Base-by-base conservation (phyloP, 2,113 vertebrate species). In the Cryptotis parvus region DNA sequence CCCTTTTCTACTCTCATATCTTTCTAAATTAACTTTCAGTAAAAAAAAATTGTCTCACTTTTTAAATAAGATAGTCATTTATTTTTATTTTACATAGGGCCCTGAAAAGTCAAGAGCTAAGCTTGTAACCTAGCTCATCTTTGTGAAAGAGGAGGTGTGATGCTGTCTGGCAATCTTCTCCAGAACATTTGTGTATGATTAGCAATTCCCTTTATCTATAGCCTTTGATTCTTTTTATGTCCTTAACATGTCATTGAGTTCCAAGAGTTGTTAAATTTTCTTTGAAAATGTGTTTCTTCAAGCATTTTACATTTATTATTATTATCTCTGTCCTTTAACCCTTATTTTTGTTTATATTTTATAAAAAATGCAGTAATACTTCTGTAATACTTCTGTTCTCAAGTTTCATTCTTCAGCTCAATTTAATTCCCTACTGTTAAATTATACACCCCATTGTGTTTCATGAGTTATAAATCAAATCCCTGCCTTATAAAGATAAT, bases 311-410 rank as follows among this genome's bases (percentile, higher is more conserved):
- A 89, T 81, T 7, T 87, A 82, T 63, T 63, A 37, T 7, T 87
- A 82, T 63, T 63, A 37, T 74, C 35, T 70, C 75, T 85, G 33
- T n/a, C 68, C 33, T 79, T 18, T 73, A 82, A 15, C 83, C 76
- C 31, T 61, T 45, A 75, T 69, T 83, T 68, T 33, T 8, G 82
- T 55, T 65, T 24, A 26, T 8, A 45, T 87, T 29, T 35, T 72
- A 6, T 80, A 45, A 84, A 37, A 77, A 90, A 77, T 65, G 66
- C 35, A 3, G 26, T 20, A 8, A 9, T 86, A 31, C 37, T 69
- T 90, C 61, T 49, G 41, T 69, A 8, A 9, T 86, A 31, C 37
- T 69, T 90, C 61, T 49, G 41, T 69, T n/a, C n/a, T n/a, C 43
- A 49, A 49, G 45, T 49, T 49, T 49, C 10, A 49, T 49, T 49